These are phyloP conservation scores for Lipotes vexillifer DNA, from an alignment of 2,113 vertebrate genomes.

Conservation along the genomic window DNA sequence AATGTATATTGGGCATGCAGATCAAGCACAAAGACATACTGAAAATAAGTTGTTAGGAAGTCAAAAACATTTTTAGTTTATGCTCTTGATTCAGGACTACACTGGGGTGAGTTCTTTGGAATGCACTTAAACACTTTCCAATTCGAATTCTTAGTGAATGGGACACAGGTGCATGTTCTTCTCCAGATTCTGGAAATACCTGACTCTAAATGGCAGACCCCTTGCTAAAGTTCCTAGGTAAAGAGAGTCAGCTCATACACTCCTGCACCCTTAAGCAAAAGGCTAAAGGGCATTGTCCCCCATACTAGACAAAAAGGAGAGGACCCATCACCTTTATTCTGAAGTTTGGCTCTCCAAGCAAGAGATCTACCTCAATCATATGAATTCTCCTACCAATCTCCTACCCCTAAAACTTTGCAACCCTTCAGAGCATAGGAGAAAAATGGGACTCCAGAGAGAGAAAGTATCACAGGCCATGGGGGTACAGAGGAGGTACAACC, in stretches of 20 bases:
- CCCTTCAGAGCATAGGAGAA: neutral
- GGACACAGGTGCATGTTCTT: neutral
- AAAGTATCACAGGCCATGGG: neutral
- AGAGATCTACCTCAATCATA: neutral
- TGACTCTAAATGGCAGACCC: neutral
- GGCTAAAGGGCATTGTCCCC: neutral
- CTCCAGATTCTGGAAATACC: neutral
- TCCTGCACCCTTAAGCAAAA: neutral
- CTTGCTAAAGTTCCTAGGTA: neutral
- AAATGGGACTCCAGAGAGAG: neutral
- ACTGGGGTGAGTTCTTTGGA: neutral
- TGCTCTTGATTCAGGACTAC: neutral
- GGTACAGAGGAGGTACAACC: neutral
- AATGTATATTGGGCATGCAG: neutral
- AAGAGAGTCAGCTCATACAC: neutral
- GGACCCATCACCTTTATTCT: neutral
- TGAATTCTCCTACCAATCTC: neutral
- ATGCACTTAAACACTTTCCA: neutral
- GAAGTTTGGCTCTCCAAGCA: neutral
- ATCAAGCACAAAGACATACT: neutral
- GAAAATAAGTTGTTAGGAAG: neutral
- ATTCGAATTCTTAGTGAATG: neutral
- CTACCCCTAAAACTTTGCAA: neutral
- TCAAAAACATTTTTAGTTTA: neutral
- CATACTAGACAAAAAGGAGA: neutral